Evolutionary conservation across 2,113 vertebrate species (phyloP).

Genomic region (Elaphurus davidianus): DNA sequence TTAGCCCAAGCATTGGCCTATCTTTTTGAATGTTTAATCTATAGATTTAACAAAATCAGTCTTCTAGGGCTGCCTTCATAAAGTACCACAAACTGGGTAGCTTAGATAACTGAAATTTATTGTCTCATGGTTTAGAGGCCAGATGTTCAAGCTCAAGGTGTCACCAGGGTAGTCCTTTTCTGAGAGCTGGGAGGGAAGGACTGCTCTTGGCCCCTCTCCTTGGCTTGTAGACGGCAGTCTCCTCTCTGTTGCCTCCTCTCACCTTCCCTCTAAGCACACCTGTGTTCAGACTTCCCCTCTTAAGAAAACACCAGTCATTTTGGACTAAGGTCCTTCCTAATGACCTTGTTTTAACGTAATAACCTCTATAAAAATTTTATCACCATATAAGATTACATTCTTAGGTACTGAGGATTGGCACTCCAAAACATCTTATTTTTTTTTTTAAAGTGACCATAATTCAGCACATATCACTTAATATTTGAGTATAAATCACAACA

Average conservation of each 20-base stretch:
- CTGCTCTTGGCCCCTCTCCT: background rate
- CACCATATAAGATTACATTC: background rate
- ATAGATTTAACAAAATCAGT: background rate
- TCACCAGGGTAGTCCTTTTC: background rate
- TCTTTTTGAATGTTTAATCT: background rate
- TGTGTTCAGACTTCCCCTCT: background rate
- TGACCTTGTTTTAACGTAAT: background rate
- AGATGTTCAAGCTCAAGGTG: background rate
- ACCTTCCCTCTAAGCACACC: background rate
- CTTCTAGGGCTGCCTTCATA: too few species aligned
- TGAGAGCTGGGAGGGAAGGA: rapidly evolving
- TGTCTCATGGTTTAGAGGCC: background rate
- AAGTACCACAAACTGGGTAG: background rate
- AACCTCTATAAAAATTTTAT: background rate
- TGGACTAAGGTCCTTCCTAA: background rate
- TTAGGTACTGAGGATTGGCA: background rate
- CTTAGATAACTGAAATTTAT: background rate
- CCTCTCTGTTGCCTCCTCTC: background rate
- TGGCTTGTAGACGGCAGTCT: background rate
- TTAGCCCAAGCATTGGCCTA: background rate
- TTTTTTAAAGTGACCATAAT: background rate
- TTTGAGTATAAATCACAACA: background rate
- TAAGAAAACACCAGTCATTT: background rate
- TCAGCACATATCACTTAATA: background rate
- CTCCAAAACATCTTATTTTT: background rate